Conservation (phyloP, 2,113 vertebrate species). For the Scopus umbretta region DNA sequence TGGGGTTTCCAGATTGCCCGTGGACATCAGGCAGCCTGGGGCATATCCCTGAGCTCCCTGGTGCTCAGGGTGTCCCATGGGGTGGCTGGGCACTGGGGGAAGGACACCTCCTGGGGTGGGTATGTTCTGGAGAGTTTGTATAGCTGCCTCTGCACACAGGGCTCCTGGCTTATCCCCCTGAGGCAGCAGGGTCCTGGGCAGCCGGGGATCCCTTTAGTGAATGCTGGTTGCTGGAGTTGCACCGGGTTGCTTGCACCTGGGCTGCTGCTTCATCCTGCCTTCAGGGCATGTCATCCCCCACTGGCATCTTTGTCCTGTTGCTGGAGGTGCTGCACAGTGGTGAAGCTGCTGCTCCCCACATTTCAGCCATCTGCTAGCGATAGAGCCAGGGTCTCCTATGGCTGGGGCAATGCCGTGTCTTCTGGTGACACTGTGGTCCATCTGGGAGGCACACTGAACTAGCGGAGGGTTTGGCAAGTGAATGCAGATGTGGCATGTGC, state of each 20-base stretch:
- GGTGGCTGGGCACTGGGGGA: background rate
- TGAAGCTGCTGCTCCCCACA: background rate
- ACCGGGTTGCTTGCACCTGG: rapidly evolving
- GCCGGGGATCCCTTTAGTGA: background rate
- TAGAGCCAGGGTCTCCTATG: background rate
- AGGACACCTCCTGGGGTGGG: background rate
- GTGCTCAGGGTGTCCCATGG: background rate
- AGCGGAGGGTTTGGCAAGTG: background rate
- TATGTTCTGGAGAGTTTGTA: rapidly evolving
- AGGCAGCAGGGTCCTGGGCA: background rate
- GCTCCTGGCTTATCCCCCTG: background rate
- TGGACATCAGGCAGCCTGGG: background rate
- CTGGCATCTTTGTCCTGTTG: rapidly evolving
- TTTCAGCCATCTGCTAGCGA: background rate
- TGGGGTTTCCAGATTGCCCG: background rate
- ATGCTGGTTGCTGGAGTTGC: background rate
- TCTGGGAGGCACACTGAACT: background rate
- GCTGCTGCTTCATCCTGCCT: background rate
- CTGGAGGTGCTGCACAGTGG: background rate
- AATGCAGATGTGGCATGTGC: rapidly evolving
- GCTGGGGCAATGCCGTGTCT: background rate
- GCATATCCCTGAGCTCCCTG: background rate
- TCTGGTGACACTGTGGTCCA: rapidly evolving
- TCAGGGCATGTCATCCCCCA: background rate
- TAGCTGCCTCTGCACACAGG: rapidly evolving